These are phyloP conservation scores for Xestia ashworthii DNA, from an alignment of 2,888 invertebrate genomes.

Conservation along the genomic window DNA sequence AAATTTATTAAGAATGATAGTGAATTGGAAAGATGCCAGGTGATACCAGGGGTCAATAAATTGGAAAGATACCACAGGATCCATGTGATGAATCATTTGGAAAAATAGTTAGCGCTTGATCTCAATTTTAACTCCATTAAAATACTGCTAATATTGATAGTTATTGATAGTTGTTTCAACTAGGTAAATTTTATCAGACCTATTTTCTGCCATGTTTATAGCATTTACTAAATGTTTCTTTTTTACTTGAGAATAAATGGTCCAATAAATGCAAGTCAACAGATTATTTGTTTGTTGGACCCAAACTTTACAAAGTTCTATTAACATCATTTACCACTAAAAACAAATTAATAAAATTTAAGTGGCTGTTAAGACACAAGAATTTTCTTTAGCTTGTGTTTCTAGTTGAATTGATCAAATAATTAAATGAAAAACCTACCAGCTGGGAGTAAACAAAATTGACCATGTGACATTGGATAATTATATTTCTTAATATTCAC, in stretches of 20 bases:
- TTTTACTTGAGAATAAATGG: not conserved
- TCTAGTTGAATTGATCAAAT: not conserved
- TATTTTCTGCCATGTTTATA: not conserved
- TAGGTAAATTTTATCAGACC: not conserved
- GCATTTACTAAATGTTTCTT: not conserved
- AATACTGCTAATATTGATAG: not conserved
- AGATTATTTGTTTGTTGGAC: not conserved
- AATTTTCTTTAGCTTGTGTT: not conserved
- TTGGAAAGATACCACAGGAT: not conserved
- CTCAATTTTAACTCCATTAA: not conserved
- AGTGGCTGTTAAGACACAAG: not conserved
- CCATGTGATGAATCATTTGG: too few relatives aligned
- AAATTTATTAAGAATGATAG: not conserved
- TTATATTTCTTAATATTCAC: not conserved
- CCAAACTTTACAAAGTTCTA: not conserved
- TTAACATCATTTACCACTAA: not conserved
- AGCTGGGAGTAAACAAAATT: constrained; percentile 20
- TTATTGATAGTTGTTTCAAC: not conserved
- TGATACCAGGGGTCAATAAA: not conserved
- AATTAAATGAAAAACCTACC: not conserved
- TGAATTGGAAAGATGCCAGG: not conserved
- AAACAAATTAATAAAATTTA: not conserved
- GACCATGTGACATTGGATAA: constrained; percentile 9
- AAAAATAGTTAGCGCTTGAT: not conserved
- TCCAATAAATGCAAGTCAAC: not conserved